Conservation (phyloP, 2,888 invertebrate species). For the Mythimna ferrago region DNA sequence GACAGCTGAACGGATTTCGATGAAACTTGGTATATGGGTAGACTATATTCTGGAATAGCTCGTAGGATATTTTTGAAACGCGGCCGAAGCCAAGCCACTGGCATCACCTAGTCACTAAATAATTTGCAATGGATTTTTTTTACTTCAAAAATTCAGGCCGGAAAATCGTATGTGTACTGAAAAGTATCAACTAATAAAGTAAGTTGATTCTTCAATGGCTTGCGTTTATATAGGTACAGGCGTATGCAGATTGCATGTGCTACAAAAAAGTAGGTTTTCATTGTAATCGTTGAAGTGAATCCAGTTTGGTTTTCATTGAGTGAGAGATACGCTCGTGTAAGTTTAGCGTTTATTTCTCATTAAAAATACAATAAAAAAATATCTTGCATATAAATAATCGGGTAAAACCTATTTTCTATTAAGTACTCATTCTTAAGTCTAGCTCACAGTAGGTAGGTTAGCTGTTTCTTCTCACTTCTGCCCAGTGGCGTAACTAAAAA, state of each 20-base stretch:
- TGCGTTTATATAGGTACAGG: too few relatives aligned
- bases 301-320: slow-evolving; percentile 19
- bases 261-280: slow-evolving; percentile 7
- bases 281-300: slow-evolving; percentile 4
- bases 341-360: slow-evolving; percentile 19
- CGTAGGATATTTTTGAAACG: too few relatives aligned
- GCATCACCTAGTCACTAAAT: too few relatives aligned
- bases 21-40: too few relatives aligned
- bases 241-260: not conserved
- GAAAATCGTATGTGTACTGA: not conserved
- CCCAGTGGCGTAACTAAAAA: too few relatives aligned
- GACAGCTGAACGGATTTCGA: too few relatives aligned
- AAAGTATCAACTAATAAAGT: too few relatives aligned
- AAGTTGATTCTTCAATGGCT: slow-evolving; percentile 1
- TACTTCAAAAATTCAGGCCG: too few relatives aligned
- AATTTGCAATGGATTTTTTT: too few relatives aligned
- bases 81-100: too few relatives aligned
- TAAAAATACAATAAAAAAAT: not conserved
- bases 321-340: slow-evolving; percentile 35
- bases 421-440: slow-evolving; percentile 19
- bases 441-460: not conserved
- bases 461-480: not conserved
- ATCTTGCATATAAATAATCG: not conserved
- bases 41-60: too few relatives aligned
- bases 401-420: slow-evolving; percentile 3